A percentile compares a stretch with the other conserved stretches of the same genome.
phyloP scores from a whole-genome alignment of 2,888 invertebrate species.

The Temnothorax ravouxi region DNA sequence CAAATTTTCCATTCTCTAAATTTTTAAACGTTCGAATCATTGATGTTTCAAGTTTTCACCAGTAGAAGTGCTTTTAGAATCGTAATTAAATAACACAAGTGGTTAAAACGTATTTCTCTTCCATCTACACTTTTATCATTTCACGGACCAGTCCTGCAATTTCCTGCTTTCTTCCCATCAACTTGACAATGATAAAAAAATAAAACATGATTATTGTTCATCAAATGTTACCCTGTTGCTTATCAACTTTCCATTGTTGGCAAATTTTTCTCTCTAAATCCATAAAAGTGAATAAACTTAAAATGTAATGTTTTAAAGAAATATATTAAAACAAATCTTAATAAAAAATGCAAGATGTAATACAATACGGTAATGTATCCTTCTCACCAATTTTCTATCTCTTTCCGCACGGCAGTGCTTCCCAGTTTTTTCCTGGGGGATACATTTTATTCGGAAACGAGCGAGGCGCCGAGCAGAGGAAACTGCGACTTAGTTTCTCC shows the following conservation, averaged over 20 bases:
- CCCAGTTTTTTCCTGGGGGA: not conserved
- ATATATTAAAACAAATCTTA: not conserved
- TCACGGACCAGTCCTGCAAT: not conserved
- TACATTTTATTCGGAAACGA: not conserved
- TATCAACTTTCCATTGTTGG: not conserved
- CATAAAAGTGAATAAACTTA: not conserved
- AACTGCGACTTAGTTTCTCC: conserved; percentile 6
- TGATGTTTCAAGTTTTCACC: not conserved
- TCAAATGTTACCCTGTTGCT: conserved; percentile 2
- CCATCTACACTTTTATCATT: not conserved
- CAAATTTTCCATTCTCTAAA: not conserved
- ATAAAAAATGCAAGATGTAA: not conserved
- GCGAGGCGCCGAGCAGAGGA: not conserved
- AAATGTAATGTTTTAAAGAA: not conserved
- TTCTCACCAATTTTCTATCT: not conserved
- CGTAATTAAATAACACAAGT: not conserved
- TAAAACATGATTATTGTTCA: not conserved
- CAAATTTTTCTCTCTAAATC: not conserved
- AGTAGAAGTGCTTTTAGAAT: not conserved
- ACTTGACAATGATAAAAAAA: not conserved
- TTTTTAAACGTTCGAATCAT: not conserved
- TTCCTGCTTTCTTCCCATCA: not conserved
- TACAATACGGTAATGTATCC: not conserved
- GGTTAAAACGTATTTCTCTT: conserved; percentile 12
- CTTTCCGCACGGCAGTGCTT: conserved; percentile 12